Base-by-base conservation (phyloP, 2,888 invertebrate genomes). In the Troides oblongomaculatus region DNA sequence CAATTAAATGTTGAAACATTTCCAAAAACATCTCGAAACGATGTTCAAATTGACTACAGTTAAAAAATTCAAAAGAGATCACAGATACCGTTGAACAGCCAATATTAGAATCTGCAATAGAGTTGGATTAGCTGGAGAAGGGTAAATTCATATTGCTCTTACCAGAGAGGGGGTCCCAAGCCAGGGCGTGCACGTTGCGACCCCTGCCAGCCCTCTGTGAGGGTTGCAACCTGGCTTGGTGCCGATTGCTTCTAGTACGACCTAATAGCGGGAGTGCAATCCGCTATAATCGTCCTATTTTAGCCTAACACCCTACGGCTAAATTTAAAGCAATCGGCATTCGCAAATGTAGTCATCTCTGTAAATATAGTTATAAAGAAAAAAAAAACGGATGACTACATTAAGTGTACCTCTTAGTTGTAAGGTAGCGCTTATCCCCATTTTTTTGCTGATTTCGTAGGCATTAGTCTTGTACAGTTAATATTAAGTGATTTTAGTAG, bases 101-200 rank as follows among this genome's bases (percentile, higher is more conserved):
- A 18, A 50, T 14, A 50, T 50, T 50, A 4, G 17, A 50, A 50
- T 14, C 50, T 12, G 18, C 50, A 50, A 50, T 5, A 50, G 50
- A 14, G 14, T 30, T 30, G 62, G 46, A 50, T 50, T 23, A 17
- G 50, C 46, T 63, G 50, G 25, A 36, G 10, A 17, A 36, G 12
- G 64, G 36, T 56, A 36, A 64, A 56, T 30, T 30, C 64, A 30
- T 56, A 53, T 57, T 30, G 18, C 64, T 56, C 14, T 36, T n/a
- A 53, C 10, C 56, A 64, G 64, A 39, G 0, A 53, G 64, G 64
- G 64, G 64, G 64, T 56, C 56, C 25, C 25, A 21, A 36, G 53
- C 64, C n/a, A 53, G 64, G 53, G 64, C 64, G 57, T 64, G 64
- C 64, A 14, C 64, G 64, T n/a, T 53, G 64, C 64, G 64, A 21